A percentile compares a stretch with the other conserved stretches of the same genome.
Conservation (phyloP, 2,888 invertebrate genomes). For the Netelia melanura region DNA sequence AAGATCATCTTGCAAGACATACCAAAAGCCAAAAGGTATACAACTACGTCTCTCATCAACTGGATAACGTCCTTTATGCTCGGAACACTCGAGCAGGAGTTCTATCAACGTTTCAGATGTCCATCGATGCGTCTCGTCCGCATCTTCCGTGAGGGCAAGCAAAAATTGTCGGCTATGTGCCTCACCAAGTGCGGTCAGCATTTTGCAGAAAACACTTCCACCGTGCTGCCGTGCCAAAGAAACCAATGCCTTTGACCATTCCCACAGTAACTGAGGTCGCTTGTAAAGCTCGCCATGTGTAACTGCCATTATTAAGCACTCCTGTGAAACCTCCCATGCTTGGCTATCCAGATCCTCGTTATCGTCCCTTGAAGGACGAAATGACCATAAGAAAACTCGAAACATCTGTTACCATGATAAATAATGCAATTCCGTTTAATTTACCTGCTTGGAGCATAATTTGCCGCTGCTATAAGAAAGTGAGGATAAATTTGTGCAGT, state of each 20-base stretch:
- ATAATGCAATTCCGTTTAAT: neutral
- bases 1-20: conserved; percentile 91
- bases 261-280: conserved; percentile 79
- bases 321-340: conserved; percentile 79
- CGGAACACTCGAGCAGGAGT: conserved; percentile 92
- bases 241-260: conserved; percentile 79
- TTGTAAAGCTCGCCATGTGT: conserved; percentile 76
- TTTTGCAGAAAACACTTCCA: conserved; percentile 80
- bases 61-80: conserved; percentile 93
- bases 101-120: conserved; percentile 89
- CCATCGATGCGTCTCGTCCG: conserved; percentile 85
- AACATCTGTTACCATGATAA: neutral
- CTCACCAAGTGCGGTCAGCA: conserved; percentile 84
- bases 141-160: conserved; percentile 85
- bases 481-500: conserved; percentile 79
- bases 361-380: conserved; percentile 71
- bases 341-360: conserved; percentile 72
- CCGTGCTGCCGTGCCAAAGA: conserved; percentile 77
- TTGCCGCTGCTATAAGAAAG: conserved; percentile 78
- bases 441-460: conserved; percentile 78
- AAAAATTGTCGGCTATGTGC: conserved; percentile 86
- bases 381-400: neutral
- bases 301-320: conserved; percentile 78
- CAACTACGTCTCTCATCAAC: conserved; percentile 95
- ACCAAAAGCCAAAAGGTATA: conserved; percentile 96